phyloP scores from a whole-genome alignment of 2,797 vertebrate genomes.

The Brotula barbata region DNA sequence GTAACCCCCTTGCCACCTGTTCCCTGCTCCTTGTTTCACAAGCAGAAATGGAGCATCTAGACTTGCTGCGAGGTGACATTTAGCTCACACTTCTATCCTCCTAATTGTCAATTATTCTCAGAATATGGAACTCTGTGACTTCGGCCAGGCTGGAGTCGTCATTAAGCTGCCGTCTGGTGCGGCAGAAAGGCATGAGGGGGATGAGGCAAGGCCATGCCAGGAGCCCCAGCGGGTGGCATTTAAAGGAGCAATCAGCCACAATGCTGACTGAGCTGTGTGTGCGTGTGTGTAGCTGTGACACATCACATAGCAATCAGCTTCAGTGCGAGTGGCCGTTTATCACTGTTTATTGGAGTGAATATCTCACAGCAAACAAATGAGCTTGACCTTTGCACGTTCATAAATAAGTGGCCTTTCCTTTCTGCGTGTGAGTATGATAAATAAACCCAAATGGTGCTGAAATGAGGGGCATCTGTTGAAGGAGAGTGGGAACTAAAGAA shows the following conservation, averaged over 20 bases:
- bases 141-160: slow-evolving; percentile 46
- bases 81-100: slow-evolving; percentile 46
- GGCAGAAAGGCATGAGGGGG: slow-evolving; percentile 49
- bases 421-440: slow-evolving; percentile 41
- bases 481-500: slow-evolving; percentile 18
- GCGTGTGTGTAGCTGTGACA: not conserved
- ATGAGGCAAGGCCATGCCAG: slow-evolving; percentile 31
- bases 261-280: slow-evolving; percentile 22
- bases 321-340: slow-evolving; percentile 38
- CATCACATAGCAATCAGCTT: slow-evolving; percentile 51
- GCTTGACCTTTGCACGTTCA: slow-evolving; percentile 55
- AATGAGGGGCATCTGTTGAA: slow-evolving; percentile 24
- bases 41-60: slow-evolving; percentile 35
- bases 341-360: slow-evolving; percentile 59
- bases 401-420: slow-evolving; percentile 34
- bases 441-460: slow-evolving; percentile 35
- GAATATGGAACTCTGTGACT: slow-evolving; percentile 49
- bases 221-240: slow-evolving; percentile 67
- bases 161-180: slow-evolving; percentile 60
- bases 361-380: slow-evolving; percentile 63
- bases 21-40: slow-evolving; percentile 11
- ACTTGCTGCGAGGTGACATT: slow-evolving; percentile 49
- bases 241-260: slow-evolving; percentile 65
- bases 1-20: slow-evolving; percentile 1
- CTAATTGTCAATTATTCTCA: slow-evolving; percentile 73